phyloP scores from a whole-genome alignment of 2,888 invertebrate genomes.

The Dinocampus coccinellae region DNA sequence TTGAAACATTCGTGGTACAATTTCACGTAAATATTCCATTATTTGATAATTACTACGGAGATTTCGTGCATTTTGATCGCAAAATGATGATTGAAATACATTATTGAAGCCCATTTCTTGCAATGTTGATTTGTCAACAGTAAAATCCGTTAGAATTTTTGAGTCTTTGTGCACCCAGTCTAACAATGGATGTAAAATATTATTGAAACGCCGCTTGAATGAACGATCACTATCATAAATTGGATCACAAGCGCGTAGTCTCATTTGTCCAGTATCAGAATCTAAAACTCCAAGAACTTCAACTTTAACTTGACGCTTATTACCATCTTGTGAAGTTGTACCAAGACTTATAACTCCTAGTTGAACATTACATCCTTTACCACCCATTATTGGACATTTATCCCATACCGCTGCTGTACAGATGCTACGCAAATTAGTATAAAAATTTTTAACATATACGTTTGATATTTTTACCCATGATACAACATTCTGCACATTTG shows the following conservation, averaged over 20 bases:
- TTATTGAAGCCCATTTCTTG: slow-evolving; percentile 84
- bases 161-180: slow-evolving; percentile 86
- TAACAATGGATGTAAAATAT: slow-evolving; percentile 83
- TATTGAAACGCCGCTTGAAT: slow-evolving; percentile 84
- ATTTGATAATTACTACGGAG: slow-evolving; percentile 80
- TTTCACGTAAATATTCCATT: slow-evolving; percentile 88
- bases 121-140: slow-evolving; percentile 85
- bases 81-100: slow-evolving; percentile 75
- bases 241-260: slow-evolving; percentile 87
- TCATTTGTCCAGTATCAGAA: slow-evolving; percentile 75
- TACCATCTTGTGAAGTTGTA: slow-evolving; percentile 82
- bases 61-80: slow-evolving; percentile 70
- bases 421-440: slow-evolving; percentile 80
- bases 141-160: slow-evolving; percentile 83
- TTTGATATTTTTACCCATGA: slow-evolving; percentile 89
- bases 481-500: slow-evolving; percentile 88
- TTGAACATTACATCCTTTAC: slow-evolving; percentile 69
- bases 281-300: slow-evolving; percentile 89
- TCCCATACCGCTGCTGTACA: slow-evolving; percentile 87
- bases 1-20: slow-evolving; percentile 92
- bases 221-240: slow-evolving; percentile 83
- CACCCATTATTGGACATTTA: slow-evolving; percentile 81
- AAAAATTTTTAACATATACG: slow-evolving; percentile 77
- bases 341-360: slow-evolving; percentile 90
- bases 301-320: slow-evolving; percentile 77